Conservation (phyloP, 92 coral and sea anemone species). For the Zoanthus solanderi region DNA sequence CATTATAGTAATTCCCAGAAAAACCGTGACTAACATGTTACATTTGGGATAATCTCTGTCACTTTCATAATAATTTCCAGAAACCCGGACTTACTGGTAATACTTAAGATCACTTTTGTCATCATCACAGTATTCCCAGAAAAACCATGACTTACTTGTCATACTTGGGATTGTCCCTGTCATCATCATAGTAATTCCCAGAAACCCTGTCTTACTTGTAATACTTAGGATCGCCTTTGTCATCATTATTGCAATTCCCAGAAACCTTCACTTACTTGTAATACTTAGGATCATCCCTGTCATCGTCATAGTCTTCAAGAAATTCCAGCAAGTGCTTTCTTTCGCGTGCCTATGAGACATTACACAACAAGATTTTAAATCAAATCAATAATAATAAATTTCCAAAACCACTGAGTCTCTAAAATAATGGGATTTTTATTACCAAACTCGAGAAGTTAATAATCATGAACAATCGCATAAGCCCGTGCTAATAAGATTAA, state of each 20-base stretch:
- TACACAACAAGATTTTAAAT: not conserved
- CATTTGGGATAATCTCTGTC: too few species aligned
- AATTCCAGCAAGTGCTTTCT: slow-evolving; percentile 92
- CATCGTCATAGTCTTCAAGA: slow-evolving; percentile 97
- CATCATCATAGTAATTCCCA: slow-evolving; percentile 75
- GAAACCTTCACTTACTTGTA: too few species aligned
- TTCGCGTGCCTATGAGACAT: slow-evolving; percentile 82
- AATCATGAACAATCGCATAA: too few species aligned
- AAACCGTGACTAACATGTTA: slow-evolving; percentile 15
- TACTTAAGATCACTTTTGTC: too few species aligned
- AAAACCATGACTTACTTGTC: slow-evolving; percentile 26
- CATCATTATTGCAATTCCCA: slow-evolving; percentile 74
- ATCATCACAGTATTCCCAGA: too few species aligned
- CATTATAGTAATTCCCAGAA: slow-evolving; percentile 95
- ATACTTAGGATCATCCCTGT: slow-evolving; percentile 92
- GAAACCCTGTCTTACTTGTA: slow-evolving; percentile 35
- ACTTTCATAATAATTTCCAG: too few species aligned
- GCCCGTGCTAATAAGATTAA: too few species aligned
- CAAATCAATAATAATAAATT: too few species aligned
- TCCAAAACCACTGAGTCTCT: not conserved
- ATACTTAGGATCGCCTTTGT: slow-evolving; percentile 90
- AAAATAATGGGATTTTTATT: not conserved
- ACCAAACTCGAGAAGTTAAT: not conserved
- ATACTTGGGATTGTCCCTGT: slow-evolving; percentile 89
- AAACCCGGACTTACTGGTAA: too few species aligned